A percentile compares a stretch with the other conserved stretches of the same genome.
Evolutionary conservation across 1,140 invertebrate species (phyloP).

Genomic region (Drosophila virilis): DNA sequence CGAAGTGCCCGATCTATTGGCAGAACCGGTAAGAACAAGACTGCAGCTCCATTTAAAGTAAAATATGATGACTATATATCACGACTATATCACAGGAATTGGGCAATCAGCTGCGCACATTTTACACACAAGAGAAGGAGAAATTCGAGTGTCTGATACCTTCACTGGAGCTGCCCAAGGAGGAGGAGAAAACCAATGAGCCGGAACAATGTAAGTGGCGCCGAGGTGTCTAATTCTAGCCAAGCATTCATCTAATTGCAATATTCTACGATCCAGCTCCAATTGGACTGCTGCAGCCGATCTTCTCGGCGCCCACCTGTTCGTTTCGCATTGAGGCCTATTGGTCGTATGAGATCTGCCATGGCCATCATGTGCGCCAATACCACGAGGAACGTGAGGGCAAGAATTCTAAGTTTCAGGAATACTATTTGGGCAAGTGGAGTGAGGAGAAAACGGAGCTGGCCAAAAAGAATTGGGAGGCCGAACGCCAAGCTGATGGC

Average conservation of each 20-base stretch:
- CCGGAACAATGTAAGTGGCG: constrained; percentile 86
- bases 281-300: constrained; percentile 89
- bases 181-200: constrained; percentile 86
- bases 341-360: constrained; percentile 99
- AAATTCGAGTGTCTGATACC: constrained; percentile 91
- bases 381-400: constrained; percentile 97
- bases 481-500: constrained; percentile 83
- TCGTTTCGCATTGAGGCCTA: constrained; percentile 96
- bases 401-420: constrained; percentile 92
- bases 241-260: neutral
- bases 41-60: neutral
- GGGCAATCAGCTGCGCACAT: constrained; percentile 85
- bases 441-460: constrained; percentile 87
- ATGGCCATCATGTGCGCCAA: constrained; percentile 94
- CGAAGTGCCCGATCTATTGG: constrained; percentile 86
- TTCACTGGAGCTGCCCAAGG: constrained; percentile 86
- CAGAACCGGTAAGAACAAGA: constrained; percentile 54
- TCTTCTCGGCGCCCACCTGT: constrained; percentile 91
- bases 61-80: constrained; percentile 3
- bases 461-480: constrained; percentile 84
- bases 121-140: constrained; percentile 89
- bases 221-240: neutral
- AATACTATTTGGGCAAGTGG: constrained; percentile 92
- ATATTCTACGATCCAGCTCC: constrained; percentile 85
- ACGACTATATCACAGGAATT: constrained; percentile 82